Conservation (phyloP, 2,888 invertebrate genomes). For the Andrena praecox region DNA sequence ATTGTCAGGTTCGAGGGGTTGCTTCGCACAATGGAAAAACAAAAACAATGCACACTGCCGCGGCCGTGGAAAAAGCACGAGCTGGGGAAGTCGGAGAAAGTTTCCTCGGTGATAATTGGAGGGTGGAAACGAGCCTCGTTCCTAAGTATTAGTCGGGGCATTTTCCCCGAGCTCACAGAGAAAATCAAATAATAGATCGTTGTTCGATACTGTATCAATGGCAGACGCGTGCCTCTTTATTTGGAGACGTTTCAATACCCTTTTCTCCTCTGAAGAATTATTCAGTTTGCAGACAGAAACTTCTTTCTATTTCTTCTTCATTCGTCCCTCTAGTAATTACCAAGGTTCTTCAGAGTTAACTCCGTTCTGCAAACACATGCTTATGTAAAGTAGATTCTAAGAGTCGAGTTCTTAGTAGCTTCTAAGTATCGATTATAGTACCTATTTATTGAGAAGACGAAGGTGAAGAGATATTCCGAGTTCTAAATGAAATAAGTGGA, state of each 20-base stretch:
- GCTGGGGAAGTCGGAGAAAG: slow-evolving; percentile 14
- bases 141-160: not conserved
- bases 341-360: too few species aligned
- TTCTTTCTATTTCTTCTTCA: too few species aligned
- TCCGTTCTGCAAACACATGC: too few species aligned
- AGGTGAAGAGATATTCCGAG: not conserved
- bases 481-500: slow-evolving; percentile 15
- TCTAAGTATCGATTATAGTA: not conserved
- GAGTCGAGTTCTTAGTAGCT: too few species aligned
- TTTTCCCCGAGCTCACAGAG: not conserved
- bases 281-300: too few species aligned
- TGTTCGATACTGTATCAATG: slow-evolving; percentile 5
- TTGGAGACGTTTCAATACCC: too few species aligned
- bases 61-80: slow-evolving; percentile 6
- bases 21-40: slow-evolving; percentile 11
- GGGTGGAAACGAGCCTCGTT: not conserved
- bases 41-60: not conserved
- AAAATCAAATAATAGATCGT: not conserved
- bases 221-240: too few species aligned
- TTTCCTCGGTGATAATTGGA: slow-evolving; percentile 25
- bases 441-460: not conserved
- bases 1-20: slow-evolving; percentile 19
- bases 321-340: too few species aligned
- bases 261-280: too few species aligned
- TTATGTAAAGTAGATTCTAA: too few species aligned